phyloP scores from a whole-genome alignment of 1,140 invertebrate genomes.

The Adelges cooleyi region DNA sequence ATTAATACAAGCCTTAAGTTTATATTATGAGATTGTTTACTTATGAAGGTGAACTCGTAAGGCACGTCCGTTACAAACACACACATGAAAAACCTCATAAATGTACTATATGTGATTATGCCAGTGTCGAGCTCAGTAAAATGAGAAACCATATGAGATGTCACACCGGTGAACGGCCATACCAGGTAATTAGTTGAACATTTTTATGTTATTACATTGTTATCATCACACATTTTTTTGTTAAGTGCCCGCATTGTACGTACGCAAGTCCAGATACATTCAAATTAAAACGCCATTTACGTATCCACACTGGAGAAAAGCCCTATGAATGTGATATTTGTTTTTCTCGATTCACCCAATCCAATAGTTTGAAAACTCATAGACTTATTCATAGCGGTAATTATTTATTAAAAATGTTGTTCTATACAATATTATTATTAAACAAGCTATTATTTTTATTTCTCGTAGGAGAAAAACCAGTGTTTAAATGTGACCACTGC shows the following conservation, averaged over 20 bases:
- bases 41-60: conserved; percentile 29
- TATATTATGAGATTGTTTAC: not conserved
- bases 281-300: conserved; percentile 86
- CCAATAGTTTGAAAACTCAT: conserved; percentile 89
- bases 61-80: conserved; percentile 41
- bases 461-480: conserved; percentile 77
- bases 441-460: conserved; percentile 28
- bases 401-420: conserved; percentile 31
- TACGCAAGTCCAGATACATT: conserved; percentile 97
- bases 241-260: conserved; percentile 85
- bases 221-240: conserved; percentile 32
- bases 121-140: conserved; percentile 54
- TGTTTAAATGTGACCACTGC: conserved; percentile 90
- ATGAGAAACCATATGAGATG: conserved; percentile 53
- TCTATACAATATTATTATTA: conserved; percentile 1
- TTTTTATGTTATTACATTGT: not conserved
- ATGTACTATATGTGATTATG: conserved; percentile 54
- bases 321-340: conserved; percentile 92
- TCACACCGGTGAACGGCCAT: conserved; percentile 48
- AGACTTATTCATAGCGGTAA: conserved; percentile 85
- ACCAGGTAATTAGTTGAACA: conserved; percentile 37
- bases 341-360: conserved; percentile 85
- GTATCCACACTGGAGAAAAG: conserved; percentile 90
- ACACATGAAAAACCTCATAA: conserved; percentile 57
- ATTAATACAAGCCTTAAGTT: not conserved